Evolutionary conservation across 2,797 vertebrate species (phyloP).

Genomic region (Decapterus maruadsi): DNA sequence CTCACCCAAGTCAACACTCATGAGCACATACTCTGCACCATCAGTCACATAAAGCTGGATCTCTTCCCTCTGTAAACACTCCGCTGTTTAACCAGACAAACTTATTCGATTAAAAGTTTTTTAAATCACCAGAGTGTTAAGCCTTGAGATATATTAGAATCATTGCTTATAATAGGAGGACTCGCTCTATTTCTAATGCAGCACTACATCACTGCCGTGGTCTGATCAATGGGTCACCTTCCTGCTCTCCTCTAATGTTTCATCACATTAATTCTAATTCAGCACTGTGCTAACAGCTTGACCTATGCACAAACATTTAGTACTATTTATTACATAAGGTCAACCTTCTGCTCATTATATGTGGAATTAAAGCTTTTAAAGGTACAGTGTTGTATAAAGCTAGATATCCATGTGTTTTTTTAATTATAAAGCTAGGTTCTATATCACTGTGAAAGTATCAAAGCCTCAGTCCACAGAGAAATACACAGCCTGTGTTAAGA

Average conservation of each 20-base stretch:
- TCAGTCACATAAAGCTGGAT: conserved; percentile 34
- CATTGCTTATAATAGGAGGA: conserved; percentile 34
- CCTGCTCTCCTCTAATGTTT: not conserved
- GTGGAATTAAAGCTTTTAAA: not conserved
- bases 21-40: conserved; percentile 20
- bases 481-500: no score
- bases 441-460: no score
- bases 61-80: conserved; percentile 34
- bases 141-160: conserved; percentile 16
- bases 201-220: conserved; percentile 24
- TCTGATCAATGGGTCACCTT: conserved; percentile 26
- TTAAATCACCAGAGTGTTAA: conserved; percentile 30
- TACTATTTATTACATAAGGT: not conserved
- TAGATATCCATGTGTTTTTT: no score
- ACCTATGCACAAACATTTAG: not conserved
- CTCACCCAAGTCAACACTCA: conserved; percentile 22
- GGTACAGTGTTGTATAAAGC: no score
- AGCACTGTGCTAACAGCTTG: not conserved
- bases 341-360: not conserved
- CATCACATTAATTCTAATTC: conserved; percentile 10
- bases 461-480: no score
- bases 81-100: conserved; percentile 38
- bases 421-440: no score
- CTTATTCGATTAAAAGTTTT: conserved; percentile 64
- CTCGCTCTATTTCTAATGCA: conserved; percentile 28